Base-by-base conservation (phyloP, 2,113 vertebrate species). In the Anhinga anhinga region DNA sequence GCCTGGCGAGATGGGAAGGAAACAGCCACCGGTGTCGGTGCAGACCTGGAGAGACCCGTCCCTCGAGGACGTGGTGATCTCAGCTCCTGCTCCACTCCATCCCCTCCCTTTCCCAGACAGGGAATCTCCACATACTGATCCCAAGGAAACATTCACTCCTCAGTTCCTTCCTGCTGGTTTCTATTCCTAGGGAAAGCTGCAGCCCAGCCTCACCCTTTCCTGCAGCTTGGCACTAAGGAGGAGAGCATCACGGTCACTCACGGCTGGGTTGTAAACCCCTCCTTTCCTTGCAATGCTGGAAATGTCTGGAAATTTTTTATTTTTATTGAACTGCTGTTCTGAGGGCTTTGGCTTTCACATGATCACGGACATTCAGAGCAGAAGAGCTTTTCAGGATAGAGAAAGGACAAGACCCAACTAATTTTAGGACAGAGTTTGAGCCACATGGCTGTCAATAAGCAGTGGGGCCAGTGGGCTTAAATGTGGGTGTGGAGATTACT, bases 91-190 rank as follows among this genome's bases (percentile, higher is more conserved):
- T 58, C 58, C 0, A 2, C 65, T 74, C 53, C 58, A 36, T 71
- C 65, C 32, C 26, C 11, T 92, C 72, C 88, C 53, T 74, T 92
- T 74, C 56, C 77, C 82, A 89, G 77, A 50, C 32, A 61, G 77
- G 34, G 72, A 96, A 90, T 83, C 92, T 92, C 82, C 55, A 56
- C 5, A 4, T 58, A 61, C 32, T 80, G 89, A 83, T 90, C 53
- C 53, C 4, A 4, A 94, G 89, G 76, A 94, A 91, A 58, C 80
- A 69, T 89, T 73, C 70, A 34, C 44, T 73, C 66, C 50, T 94
- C 63, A 66, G 82, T 70, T 92, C 71, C 86, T 94, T 92, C 86
- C 92, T 92, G 82, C 6, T 0, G 0, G 61, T 87, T 96, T 90
- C 82, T 86, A 47, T 83, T 86, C 62, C 19, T 77, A 71, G 82